phyloP scores from a whole-genome alignment of 2,113 vertebrate species.

The Recurvirostra avosetta region DNA sequence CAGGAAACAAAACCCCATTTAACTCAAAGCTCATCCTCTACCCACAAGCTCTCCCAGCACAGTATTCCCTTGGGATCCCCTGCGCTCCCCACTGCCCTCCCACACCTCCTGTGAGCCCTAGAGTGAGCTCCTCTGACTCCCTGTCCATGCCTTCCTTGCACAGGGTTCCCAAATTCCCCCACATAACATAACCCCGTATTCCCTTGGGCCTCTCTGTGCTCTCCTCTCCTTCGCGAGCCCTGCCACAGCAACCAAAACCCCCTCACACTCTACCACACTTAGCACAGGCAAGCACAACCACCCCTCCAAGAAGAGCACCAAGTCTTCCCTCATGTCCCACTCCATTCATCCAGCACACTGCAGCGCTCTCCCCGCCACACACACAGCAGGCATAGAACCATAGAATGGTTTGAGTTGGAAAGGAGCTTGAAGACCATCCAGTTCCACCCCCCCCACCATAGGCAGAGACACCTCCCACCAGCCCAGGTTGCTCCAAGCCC shows the following conservation, averaged over 20 bases:
- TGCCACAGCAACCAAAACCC: background rate
- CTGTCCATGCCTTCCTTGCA: accelerated
- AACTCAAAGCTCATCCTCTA: background rate
- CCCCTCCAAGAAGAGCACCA: background rate
- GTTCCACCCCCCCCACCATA: background rate
- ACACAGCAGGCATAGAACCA: background rate
- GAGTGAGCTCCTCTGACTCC: background rate
- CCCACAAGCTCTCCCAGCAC: background rate
- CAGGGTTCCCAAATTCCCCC: background rate
- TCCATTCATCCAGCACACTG: background rate
- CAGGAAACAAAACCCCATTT: accelerated
- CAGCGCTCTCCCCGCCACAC: accelerated
- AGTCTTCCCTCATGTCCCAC: accelerated
- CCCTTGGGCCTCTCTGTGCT: background rate
- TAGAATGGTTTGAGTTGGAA: background rate
- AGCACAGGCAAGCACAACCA: background rate
- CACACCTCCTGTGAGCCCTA: background rate
- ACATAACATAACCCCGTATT: accelerated
- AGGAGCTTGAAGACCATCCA: background rate
- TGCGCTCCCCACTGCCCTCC: background rate
- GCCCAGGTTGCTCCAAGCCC: no score
- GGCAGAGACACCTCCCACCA: no score
- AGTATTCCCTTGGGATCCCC: background rate
- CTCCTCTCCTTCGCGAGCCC: background rate
- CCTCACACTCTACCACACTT: background rate